Evolutionary conservation across 2,113 vertebrate species (phyloP), one percentile per base, ranked within the genome.

Genomic region (Xerus inauris): DNA sequence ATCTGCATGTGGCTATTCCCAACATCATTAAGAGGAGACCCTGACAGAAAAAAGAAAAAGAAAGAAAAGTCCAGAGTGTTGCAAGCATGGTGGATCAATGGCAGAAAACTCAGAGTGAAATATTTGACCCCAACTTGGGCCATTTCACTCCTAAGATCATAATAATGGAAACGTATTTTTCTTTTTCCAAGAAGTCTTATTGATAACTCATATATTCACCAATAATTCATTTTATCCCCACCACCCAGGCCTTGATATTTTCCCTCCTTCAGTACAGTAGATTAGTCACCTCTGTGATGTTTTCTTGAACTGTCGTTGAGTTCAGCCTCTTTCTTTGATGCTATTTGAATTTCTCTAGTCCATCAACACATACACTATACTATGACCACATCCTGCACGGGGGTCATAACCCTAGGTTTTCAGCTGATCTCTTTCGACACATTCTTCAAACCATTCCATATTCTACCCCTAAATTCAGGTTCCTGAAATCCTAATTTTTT

Each of bases 71-170:
- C n/a, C 22, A 24, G 8, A 14, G 10, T 17, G 26, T 45, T 12
- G 22, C 16, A 2, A 0, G 14, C 6, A 5, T 0, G 45, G 11
- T 20, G 45, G 13, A 9, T 69, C 65, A 35, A 7, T 38, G 24
- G 38, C n/a, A 5, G 0, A 76, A 26, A 17, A 47, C 12, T 3
- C 5, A 12, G 38, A 26, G 5, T 5, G 47, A 32, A 26, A 3
- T 6, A 4, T n/a, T 64, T 42, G 32, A 1, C 10, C n/a, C 28
- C 8, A 64, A 4, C 22, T 67, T 17, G 30, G 5, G 9, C 51
- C 10, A 13, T 7, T 12, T 86, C 28, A 42, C 0, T 9, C 13
- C 3, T 30, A 62, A 19, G 11, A 6, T 26, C 69, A 49, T 47
- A 65, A 79, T 40, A 62, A 2, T 1, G 11, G 38, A 57, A 73